These are phyloP conservation scores for Parelbella ahira DNA, from an alignment of 2,888 invertebrate genomes.

Conservation along the genomic window DNA sequence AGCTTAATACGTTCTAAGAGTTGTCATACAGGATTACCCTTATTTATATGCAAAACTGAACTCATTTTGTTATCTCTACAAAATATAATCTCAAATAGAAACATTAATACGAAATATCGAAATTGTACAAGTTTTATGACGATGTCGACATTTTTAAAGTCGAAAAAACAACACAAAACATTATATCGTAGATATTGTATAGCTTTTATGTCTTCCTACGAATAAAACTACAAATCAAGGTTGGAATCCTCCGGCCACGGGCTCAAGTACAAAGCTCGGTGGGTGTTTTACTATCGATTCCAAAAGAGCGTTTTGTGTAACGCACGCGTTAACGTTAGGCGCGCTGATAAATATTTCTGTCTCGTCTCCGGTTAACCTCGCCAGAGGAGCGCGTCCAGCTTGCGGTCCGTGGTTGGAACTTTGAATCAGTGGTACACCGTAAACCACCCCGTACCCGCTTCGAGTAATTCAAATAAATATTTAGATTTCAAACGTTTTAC, in stretches of 20 bases:
- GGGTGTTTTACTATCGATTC: slow-evolving; percentile 29
- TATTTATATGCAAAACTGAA: no score
- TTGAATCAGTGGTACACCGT: slow-evolving; percentile 33
- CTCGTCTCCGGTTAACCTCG: slow-evolving; percentile 39
- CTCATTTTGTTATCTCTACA: no score
- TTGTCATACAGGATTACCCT: background rate
- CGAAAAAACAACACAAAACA: no score
- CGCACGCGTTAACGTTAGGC: slow-evolving; percentile 30
- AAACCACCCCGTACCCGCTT: slow-evolving; percentile 19
- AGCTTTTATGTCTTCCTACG: slow-evolving; percentile 2
- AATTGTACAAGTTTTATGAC: no score
- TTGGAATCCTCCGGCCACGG: slow-evolving; percentile 1
- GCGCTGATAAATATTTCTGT: slow-evolving; percentile 41
- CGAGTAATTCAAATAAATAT: slow-evolving; percentile 52
- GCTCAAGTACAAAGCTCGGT: slow-evolving; percentile 16
- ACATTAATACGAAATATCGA: no score
- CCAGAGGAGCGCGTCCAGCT: slow-evolving; percentile 40
- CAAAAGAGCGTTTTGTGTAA: slow-evolving; percentile 28
- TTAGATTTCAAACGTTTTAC: slow-evolving; percentile 51
- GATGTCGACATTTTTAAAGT: no score
- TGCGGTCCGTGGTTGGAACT: slow-evolving; percentile 39
- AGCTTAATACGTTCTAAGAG: no score
- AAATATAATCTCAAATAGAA: no score
- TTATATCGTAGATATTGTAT: no score
- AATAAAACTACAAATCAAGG: slow-evolving; percentile 18